Evolutionary conservation across 2,797 vertebrate genomes (phyloP).

Genomic region (Poecile montanus): DNA sequence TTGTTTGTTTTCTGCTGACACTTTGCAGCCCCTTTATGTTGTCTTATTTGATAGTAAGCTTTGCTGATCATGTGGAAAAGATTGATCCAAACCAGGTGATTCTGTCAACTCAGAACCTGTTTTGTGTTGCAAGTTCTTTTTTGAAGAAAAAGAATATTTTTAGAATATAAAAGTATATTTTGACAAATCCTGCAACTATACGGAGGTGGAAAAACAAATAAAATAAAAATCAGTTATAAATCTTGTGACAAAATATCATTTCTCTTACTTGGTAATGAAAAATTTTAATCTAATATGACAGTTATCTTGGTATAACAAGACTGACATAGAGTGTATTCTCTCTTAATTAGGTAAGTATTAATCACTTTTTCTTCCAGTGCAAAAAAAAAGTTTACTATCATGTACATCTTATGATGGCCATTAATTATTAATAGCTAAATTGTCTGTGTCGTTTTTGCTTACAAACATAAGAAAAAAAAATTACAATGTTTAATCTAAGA

Average conservation of each 20-base stretch:
- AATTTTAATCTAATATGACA: background rate
- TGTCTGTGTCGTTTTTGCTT: background rate
- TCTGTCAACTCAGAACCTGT: background rate
- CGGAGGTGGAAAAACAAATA: background rate
- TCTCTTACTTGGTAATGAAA: background rate
- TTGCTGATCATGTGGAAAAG: constrained; percentile 19
- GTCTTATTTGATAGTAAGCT: background rate
- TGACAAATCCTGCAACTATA: background rate
- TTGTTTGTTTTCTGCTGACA: constrained; percentile 40
- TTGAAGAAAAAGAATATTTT: too few relatives aligned
- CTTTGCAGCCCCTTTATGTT: background rate
- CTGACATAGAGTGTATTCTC: background rate
- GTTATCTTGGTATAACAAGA: background rate
- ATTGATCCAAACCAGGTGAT: background rate
- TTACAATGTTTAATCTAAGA: background rate
- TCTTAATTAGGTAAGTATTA: background rate
- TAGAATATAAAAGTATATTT: background rate
- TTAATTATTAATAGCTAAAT: background rate
- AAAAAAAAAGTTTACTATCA: background rate
- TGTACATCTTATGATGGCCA: background rate
- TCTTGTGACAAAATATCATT: background rate
- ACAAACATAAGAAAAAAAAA: background rate
- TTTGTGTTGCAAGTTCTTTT: background rate
- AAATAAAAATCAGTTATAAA: background rate
- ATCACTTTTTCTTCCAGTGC: background rate